Base-by-base conservation (phyloP, 2,797 vertebrate genomes). In the Amazonetta brasiliensis region DNA sequence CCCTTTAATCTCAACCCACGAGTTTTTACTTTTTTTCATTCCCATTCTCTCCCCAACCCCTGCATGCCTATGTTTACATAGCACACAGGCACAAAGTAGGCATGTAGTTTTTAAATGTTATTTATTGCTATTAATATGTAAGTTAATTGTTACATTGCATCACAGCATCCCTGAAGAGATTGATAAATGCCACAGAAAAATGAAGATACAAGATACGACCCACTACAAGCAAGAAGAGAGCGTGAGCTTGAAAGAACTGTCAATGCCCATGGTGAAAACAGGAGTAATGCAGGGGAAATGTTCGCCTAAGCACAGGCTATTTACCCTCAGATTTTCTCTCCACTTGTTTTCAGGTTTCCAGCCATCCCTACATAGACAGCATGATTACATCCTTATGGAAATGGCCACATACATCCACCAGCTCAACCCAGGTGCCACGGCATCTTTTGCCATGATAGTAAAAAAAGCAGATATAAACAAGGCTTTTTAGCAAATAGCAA, bases 171-270 rank as follows among this genome's bases (percentile, higher is more conserved):
- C 80, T 37, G 48, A 35, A 44, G 2, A 44, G 77, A 87, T 89
- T 62, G 59, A 94, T 35, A 91, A 95, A 95, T 52, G 68, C 60
- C 68, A 69, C 17, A 39, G 69, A 41, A 84, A 76, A 92, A 68
- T 16, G 33, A 46, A 75, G 41, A 81, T 30, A n/a, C 1, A 15
- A 90, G 52, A 88, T 35, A 84, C 52, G 20, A 82, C 59, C 82
- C 71, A 55, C 26, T 67, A 60, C 23, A 86, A 89, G 50, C 1
- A 2, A 63, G 72, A 82, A 48, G 44, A 46, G 43, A 67, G 4
- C 0, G 0, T 23, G 20, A 86, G 66, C 62, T 63, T 78, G 62
- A 59, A 87, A 60, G 68, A 59, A 28, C 55, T 69, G 12, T 77
- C 74, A 35, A 26, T 89, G 60, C 28, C 46, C 74, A 76, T 52